phyloP scores from a whole-genome alignment of 2,113 vertebrate genomes.

The Condylura cristata region DNA sequence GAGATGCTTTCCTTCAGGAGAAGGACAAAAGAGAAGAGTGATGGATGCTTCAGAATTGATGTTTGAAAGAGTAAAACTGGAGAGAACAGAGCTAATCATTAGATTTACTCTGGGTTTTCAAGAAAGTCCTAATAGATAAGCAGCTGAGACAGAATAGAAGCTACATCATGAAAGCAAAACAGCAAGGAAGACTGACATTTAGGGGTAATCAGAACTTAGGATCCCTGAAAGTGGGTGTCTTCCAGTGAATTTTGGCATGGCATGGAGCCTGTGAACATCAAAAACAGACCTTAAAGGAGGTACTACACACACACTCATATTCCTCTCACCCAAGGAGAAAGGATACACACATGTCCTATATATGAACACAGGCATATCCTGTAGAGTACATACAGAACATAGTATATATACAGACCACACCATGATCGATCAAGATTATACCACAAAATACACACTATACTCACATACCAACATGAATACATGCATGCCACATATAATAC shows the following conservation, averaged over 20 bases:
- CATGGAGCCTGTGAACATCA: background rate
- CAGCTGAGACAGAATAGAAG: background rate
- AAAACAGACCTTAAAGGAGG: background rate
- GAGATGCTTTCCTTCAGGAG: background rate
- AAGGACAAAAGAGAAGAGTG: background rate
- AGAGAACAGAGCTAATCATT: background rate
- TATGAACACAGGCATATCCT: background rate
- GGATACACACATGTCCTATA: background rate
- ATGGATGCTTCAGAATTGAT: background rate
- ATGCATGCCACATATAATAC: background rate
- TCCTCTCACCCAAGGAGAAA: background rate
- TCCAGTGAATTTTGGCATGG: background rate
- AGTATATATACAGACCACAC: background rate
- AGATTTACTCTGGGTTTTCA: conserved; percentile 24
- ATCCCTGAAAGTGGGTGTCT: background rate
- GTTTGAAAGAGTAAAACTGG: background rate
- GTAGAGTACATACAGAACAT: background rate
- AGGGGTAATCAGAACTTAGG: background rate
- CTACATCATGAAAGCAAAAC: background rate
- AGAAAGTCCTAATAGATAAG: background rate
- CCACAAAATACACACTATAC: background rate
- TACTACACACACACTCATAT: background rate
- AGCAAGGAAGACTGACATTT: background rate
- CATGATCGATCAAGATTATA: too few relatives aligned
- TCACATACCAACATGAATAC: background rate